Conservation (phyloP, 1,140 invertebrate species). For the Drosophila littoralis region DNA sequence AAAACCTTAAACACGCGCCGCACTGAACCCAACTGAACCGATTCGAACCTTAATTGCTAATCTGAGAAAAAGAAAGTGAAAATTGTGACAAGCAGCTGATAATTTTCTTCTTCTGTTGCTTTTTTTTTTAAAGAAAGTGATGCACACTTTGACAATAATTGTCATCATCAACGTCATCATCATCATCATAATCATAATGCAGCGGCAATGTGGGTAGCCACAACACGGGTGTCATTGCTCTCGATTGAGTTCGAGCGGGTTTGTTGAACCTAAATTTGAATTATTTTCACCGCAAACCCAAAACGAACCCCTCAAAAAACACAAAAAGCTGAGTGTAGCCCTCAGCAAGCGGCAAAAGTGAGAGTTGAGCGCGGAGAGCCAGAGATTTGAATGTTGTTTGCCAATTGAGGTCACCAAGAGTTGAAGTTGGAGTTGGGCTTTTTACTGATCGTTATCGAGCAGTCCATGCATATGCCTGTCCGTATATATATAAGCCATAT, state of each 20-base stretch:
- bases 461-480: neutral
- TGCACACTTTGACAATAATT: constrained; percentile 18
- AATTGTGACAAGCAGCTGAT: constrained; percentile 53
- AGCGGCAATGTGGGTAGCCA: constrained; percentile 22
- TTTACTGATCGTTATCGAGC: constrained; percentile 59
- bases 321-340: constrained; percentile 14
- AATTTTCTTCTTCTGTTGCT: constrained; percentile 15
- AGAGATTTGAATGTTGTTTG: constrained; percentile 69
- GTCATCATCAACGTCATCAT: neutral
- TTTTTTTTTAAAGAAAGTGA: constrained; percentile 23
- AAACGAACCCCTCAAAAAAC: constrained; percentile 11
- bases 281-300: constrained; percentile 52
- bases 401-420: constrained; percentile 61
- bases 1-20: constrained; percentile 43
- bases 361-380: constrained; percentile 53
- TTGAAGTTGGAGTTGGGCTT: constrained; percentile 17
- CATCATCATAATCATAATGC: neutral
- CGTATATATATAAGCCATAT: constrained; percentile 2
- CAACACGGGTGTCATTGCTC: constrained; percentile 67
- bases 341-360: constrained; percentile 60
- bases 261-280: constrained; percentile 64
- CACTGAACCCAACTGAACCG: constrained; percentile 9
- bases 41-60: constrained; percentile 30
- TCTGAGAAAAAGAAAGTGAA: constrained; percentile 68
- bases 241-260: constrained; percentile 66